Percentiles rank a stretch among this genome's conserved stretches.
phyloP scores from a whole-genome alignment of 2,113 vertebrate species.

The Agapornis roseicollis region DNA sequence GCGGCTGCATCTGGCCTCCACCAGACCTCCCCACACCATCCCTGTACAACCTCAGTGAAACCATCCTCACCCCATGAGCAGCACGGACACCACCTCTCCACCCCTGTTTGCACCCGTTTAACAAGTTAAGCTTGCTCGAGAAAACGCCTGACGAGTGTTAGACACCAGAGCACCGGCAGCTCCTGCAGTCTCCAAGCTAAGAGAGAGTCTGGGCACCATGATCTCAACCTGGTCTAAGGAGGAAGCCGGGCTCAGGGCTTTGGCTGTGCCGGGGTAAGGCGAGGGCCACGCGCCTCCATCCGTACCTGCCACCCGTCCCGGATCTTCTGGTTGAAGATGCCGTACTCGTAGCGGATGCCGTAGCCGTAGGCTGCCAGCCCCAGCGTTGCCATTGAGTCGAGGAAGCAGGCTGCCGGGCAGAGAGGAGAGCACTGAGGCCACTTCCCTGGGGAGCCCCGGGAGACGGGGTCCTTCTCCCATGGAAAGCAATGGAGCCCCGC shows the following conservation, averaged over 20 bases:
- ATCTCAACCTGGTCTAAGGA: accelerated
- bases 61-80: background rate
- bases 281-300: accelerated
- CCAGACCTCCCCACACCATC: background rate
- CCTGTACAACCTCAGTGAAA: background rate
- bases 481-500: background rate
- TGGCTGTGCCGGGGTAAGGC: accelerated
- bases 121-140: accelerated
- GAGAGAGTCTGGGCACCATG: background rate
- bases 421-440: background rate
- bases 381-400: conserved; percentile 96
- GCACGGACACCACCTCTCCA: background rate
- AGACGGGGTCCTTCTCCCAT: background rate
- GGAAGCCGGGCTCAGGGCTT: accelerated
- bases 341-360: conserved; percentile 95
- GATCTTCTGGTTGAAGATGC: conserved; percentile 98
- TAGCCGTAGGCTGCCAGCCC: conserved; percentile 95
- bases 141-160: background rate
- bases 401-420: conserved; percentile 85
- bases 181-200: background rate
- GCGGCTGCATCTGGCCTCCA: background rate
- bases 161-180: background rate
- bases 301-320: conserved; percentile 94
- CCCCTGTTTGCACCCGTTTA: background rate
- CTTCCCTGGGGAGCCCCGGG: accelerated